Evolutionary conservation across 2,797 vertebrate species (phyloP).

Genomic region (Sebastes matsubarae): DNA sequence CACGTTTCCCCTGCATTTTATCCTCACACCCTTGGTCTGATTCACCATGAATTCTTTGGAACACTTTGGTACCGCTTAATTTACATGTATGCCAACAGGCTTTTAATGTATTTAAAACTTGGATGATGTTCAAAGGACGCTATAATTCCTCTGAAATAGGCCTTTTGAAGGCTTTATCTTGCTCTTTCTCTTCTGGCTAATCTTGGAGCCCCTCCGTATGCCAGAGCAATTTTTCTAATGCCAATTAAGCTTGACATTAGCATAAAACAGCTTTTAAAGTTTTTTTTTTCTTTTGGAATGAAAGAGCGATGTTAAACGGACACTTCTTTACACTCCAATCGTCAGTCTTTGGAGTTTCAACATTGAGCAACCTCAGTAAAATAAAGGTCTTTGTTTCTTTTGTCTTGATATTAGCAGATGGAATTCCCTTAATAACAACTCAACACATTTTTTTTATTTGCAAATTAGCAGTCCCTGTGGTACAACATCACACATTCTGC

Average conservation of each 20-base stretch:
- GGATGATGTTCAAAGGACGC: conserved; percentile 98
- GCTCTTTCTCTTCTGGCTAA: conserved; percentile 97
- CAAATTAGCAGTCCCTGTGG: conserved; percentile 74
- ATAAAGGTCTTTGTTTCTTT: conserved; percentile 68
- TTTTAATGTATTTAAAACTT: conserved; percentile 98
- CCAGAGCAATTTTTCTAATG: conserved; percentile 99
- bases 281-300: conserved; percentile 83
- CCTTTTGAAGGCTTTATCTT: conserved; percentile 99
- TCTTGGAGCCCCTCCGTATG: conserved; percentile 95
- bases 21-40: conserved; percentile 83
- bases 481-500: conserved; percentile 65
- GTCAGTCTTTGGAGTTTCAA: conserved; percentile 73
- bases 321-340: conserved; percentile 89
- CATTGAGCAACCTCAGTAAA: conserved; percentile 66
- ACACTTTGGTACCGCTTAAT: conserved; percentile 92
- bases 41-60: conserved; percentile 90
- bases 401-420: conserved; percentile 61
- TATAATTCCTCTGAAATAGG: conserved; percentile 99
- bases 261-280: conserved; percentile 96
- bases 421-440: conserved; percentile 63
- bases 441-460: conserved; percentile 51
- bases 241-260: conserved; percentile 98
- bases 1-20: conserved; percentile 75
- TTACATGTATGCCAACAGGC: conserved; percentile 99
- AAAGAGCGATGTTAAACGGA: conserved; percentile 92